phyloP scores from a whole-genome alignment of 2,888 invertebrate genomes.

The Drosophila monieri region DNA sequence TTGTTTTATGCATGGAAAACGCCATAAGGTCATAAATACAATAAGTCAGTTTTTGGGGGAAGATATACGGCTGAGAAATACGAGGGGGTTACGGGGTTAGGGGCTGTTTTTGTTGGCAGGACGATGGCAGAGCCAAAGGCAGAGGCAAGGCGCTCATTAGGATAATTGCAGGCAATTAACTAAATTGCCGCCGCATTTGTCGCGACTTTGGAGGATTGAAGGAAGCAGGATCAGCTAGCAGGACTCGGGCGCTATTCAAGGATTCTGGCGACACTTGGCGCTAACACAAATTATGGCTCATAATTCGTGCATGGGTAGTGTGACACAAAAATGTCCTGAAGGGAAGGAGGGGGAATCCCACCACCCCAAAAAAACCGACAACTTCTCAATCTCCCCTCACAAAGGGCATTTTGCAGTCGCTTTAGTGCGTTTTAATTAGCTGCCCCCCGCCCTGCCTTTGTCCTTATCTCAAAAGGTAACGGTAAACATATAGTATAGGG shows the following conservation, averaged over 20 bases:
- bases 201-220: slow-evolving; percentile 57
- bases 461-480: slow-evolving; percentile 9
- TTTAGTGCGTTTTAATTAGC: slow-evolving; percentile 78
- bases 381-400: neutral
- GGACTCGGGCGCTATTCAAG: slow-evolving; percentile 9
- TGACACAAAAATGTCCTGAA: slow-evolving; percentile 3
- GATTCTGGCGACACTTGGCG: slow-evolving; percentile 49
- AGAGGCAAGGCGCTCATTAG: slow-evolving; percentile 81
- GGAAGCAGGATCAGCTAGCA: slow-evolving; percentile 8
- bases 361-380: neutral
- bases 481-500: slow-evolving; percentile 7
- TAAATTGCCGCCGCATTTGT: slow-evolving; percentile 82
- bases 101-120: slow-evolving; percentile 4
- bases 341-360: neutral
- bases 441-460: slow-evolving; percentile 29
- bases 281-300: slow-evolving; percentile 77
- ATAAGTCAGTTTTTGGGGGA: slow-evolving; percentile 50
- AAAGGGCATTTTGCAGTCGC: slow-evolving; percentile 37
- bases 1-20: slow-evolving; percentile 55
- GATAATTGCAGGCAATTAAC: slow-evolving; percentile 83
- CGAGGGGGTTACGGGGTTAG: neutral
- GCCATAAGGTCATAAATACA: slow-evolving; percentile 80
- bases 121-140: neutral
- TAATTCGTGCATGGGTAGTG: slow-evolving; percentile 62
- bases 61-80: slow-evolving; percentile 52